These are phyloP conservation scores for Leptonema lineaticorne DNA, from an alignment of 1,140 invertebrate species.

Conservation along the genomic window DNA sequence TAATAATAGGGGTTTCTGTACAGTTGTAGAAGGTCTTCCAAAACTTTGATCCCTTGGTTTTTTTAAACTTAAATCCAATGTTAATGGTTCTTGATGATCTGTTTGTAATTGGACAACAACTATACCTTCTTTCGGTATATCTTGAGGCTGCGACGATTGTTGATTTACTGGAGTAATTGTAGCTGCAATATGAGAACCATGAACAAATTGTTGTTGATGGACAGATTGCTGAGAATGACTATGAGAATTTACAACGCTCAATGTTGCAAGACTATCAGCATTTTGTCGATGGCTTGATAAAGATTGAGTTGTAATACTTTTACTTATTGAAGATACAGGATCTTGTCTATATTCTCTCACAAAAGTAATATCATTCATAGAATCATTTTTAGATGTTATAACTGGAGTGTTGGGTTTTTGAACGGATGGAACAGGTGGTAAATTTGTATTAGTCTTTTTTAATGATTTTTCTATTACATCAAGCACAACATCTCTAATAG, in stretches of 20 bases:
- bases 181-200: slow-evolving; percentile 60
- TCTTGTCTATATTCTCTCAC: slow-evolving; percentile 55
- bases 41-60: slow-evolving; percentile 65
- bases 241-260: slow-evolving; percentile 65
- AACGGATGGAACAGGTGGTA: slow-evolving; percentile 48
- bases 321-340: slow-evolving; percentile 22
- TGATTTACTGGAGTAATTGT: slow-evolving; percentile 64
- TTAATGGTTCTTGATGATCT: slow-evolving; percentile 55
- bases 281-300: slow-evolving; percentile 29
- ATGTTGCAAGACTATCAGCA: slow-evolving; percentile 60
- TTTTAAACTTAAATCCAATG: slow-evolving; percentile 80
- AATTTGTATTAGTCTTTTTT: slow-evolving; percentile 61
- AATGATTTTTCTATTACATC: slow-evolving; percentile 74
- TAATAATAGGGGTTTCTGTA: slow-evolving; percentile 53
- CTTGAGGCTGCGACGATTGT: slow-evolving; percentile 43
- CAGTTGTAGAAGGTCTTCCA: slow-evolving; percentile 53
- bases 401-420: slow-evolving; percentile 37
- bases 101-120: slow-evolving; percentile 64
- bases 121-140: slow-evolving; percentile 56
- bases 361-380: slow-evolving; percentile 57
- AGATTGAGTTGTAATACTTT: slow-evolving; percentile 20
- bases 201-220: slow-evolving; percentile 43
- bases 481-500: slow-evolving; percentile 73
- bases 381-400: slow-evolving; percentile 42
- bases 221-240: slow-evolving; percentile 43